Conservation (phyloP, 2,888 invertebrate species). For the Isotomurus palustris region DNA sequence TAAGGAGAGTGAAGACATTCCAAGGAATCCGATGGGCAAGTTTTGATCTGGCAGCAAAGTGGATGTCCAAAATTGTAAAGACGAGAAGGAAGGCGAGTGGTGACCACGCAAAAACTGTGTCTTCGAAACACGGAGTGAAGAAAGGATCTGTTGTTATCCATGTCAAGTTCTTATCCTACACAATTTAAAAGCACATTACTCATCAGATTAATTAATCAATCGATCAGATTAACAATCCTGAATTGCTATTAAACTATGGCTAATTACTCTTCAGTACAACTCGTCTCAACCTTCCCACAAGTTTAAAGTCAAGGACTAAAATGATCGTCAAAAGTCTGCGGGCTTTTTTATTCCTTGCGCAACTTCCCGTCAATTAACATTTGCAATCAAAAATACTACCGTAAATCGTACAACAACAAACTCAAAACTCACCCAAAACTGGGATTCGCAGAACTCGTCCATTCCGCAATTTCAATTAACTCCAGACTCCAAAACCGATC, state of each 20-base stretch:
- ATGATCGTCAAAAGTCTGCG: too few relatives aligned
- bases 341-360: background rate
- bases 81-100: conserved; percentile 81
- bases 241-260: too few relatives aligned
- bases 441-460: conserved; percentile 9
- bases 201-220: too few relatives aligned
- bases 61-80: conserved; percentile 68
- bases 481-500: too few relatives aligned
- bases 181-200: conserved; percentile 43
- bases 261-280: background rate
- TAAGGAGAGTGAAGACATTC: conserved; percentile 43
- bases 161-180: conserved; percentile 69
- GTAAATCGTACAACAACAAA: too few relatives aligned
- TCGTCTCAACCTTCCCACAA: background rate
- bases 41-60: conserved; percentile 70
- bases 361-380: background rate
- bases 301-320: too few relatives aligned
- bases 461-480: too few relatives aligned
- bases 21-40: conserved; percentile 62
- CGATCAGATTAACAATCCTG: too few relatives aligned
- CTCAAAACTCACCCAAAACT: conserved; percentile 9
- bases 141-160: conserved; percentile 78
- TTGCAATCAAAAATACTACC: background rate
- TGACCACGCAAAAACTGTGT: conserved; percentile 81
- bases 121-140: conserved; percentile 85